phyloP scores from a whole-genome alignment of 64 coral and sea anemone species.

The Montipora cactus region DNA sequence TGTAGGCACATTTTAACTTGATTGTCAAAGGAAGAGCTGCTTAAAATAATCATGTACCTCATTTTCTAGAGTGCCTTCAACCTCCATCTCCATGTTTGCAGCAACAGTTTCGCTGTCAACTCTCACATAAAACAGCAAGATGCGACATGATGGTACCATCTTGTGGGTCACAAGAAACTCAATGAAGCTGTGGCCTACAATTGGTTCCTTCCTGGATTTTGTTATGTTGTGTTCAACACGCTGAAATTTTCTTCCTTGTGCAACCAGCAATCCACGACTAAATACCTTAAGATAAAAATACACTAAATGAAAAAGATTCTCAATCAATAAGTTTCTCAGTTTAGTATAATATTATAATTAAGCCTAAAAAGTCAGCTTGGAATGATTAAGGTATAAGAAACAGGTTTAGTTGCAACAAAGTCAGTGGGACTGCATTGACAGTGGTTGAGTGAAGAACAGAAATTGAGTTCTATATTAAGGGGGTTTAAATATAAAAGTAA shows the following conservation, averaged over 20 bases:
- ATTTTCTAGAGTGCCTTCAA: constrained; percentile 93
- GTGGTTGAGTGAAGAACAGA: no score
- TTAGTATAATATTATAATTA: no score
- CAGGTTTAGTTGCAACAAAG: no score
- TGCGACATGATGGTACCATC: constrained; percentile 87
- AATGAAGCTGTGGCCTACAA: constrained; percentile 31
- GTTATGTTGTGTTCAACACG: not conserved
- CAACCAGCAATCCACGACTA: constrained; percentile 39
- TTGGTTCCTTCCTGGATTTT: not conserved
- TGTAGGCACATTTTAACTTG: no score
- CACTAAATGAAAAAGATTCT: no score
- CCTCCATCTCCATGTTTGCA: constrained; percentile 72
- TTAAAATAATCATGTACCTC: constrained; percentile 54
- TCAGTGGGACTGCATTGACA: no score
- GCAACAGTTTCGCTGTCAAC: constrained; percentile 88
- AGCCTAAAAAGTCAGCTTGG: no score
- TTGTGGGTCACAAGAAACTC: constrained; percentile 74
- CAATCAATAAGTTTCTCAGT: no score
- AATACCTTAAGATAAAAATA: not conserved
- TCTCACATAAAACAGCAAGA: constrained; percentile 86
- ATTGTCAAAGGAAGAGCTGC: no score
- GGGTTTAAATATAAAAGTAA: no score
- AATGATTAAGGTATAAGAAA: no score
- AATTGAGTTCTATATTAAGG: no score
- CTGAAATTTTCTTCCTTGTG: constrained; percentile 15